phyloP scores from a whole-genome alignment of 2,888 invertebrate genomes.

The Melitaea athalia region DNA sequence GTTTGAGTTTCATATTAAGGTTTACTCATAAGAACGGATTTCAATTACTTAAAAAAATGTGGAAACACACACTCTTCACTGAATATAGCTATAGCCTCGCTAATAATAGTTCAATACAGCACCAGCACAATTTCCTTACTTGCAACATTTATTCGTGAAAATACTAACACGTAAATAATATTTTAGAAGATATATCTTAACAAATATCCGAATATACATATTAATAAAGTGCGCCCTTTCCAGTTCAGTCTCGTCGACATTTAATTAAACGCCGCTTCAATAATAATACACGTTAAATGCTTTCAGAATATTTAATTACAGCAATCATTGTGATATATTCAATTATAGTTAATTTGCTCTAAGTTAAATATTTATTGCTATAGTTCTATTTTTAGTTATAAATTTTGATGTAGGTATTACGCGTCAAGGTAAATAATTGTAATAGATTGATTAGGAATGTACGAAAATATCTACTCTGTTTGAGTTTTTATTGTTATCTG shows the following conservation, averaged over 20 bases:
- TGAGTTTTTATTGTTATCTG: no score
- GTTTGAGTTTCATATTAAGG: no score
- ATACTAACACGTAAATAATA: no score
- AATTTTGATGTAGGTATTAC: background rate
- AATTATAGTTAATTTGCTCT: constrained; percentile 5
- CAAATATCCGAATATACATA: constrained; percentile 24
- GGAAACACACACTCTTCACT: no score
- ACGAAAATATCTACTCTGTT: no score
- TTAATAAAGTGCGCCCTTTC: constrained; percentile 59
- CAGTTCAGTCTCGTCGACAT: constrained; percentile 67
- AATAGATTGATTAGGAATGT: no score
- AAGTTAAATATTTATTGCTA: background rate
- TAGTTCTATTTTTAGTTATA: background rate
- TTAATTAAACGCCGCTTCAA: constrained; percentile 58
- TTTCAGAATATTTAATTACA: constrained; percentile 50
- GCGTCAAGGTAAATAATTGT: background rate
- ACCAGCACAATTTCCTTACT: background rate
- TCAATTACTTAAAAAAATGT: no score
- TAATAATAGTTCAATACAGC: no score
- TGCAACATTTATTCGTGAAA: background rate
- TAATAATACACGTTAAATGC: constrained; percentile 49
- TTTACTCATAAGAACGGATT: no score
- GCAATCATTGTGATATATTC: constrained; percentile 13
- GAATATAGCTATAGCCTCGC: no score
- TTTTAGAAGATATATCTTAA: constrained; percentile 33